Conservation (phyloP, 2,113 vertebrate genomes). For the Poeciliopsis occidentalis region DNA sequence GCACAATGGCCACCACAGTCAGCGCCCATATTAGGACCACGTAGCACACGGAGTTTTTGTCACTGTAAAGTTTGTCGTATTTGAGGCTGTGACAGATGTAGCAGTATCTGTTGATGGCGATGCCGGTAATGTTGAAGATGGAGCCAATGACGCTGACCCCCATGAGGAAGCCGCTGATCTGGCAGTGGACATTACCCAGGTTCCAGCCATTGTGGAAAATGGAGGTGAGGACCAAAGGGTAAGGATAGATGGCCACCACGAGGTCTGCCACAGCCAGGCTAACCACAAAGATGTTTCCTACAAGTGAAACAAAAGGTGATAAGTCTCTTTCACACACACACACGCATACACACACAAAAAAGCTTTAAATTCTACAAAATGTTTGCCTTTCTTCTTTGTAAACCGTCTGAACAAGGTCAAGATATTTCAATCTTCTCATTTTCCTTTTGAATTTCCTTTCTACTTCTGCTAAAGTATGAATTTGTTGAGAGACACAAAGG, state of each 20-base stretch:
- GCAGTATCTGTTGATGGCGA: conserved; percentile 96
- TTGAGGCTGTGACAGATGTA: conserved; percentile 97
- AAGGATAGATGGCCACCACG: conserved; percentile 94
- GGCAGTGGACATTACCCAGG: conserved; percentile 91
- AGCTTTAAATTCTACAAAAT: background rate
- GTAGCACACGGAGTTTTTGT: conserved; percentile 90
- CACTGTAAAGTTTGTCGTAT: conserved; percentile 91
- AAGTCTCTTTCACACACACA: background rate
- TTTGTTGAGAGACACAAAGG: background rate
- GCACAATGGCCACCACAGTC: conserved; percentile 89
- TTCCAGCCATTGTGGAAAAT: conserved; percentile 93
- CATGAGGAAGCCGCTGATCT: conserved; percentile 95
- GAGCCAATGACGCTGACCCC: conserved; percentile 95
- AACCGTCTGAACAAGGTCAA: background rate
- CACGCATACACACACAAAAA: background rate
- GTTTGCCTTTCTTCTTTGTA: background rate
- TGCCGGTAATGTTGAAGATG: conserved; percentile 96
- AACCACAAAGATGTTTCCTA: conserved; percentile 83
- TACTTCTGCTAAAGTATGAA: background rate
- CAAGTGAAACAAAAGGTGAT: conserved; percentile 28
- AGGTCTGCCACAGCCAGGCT: conserved; percentile 92
- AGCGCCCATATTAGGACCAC: conserved; percentile 91
- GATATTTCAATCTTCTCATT: background rate
- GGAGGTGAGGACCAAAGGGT: conserved; percentile 91
- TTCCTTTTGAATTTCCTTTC: background rate